These are phyloP conservation scores for Bergia sp. DNA, from an alignment of 92 coral and sea anemone genomes.

Conservation along the genomic window DNA sequence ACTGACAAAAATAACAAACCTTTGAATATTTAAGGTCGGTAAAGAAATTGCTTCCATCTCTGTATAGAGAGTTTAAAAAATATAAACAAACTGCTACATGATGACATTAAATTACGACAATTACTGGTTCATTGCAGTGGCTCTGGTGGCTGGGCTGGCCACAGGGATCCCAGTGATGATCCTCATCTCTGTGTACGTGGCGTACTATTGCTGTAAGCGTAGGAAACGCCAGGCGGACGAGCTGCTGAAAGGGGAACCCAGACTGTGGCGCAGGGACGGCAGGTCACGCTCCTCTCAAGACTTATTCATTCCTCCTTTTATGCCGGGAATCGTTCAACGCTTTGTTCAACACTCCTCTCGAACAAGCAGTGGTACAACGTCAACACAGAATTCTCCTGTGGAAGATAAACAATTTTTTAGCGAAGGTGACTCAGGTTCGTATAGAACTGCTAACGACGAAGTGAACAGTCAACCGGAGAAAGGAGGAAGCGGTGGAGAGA, in stretches of 20 bases:
- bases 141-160: conserved; percentile 93
- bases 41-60: no score
- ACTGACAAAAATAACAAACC: no score
- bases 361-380: conserved; percentile 88
- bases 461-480: conserved; percentile 70
- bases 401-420: conserved; percentile 93
- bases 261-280: conserved; percentile 93
- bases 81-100: not conserved
- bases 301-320: conserved; percentile 90
- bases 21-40: no score
- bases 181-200: conserved; percentile 83
- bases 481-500: conserved; percentile 72
- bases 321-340: conserved; percentile 89
- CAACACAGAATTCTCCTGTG: conserved; percentile 86
- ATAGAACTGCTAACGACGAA: conserved; percentile 96
- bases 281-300: conserved; percentile 83
- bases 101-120: not conserved
- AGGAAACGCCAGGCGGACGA: conserved; percentile 70
- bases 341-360: conserved; percentile 93
- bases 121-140: conserved; percentile 55
- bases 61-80: not conserved
- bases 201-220: conserved; percentile 94
- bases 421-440: conserved; percentile 91
- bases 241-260: conserved; percentile 74
- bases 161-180: conserved; percentile 94